Percentiles rank a stretch among this genome's conserved stretches.
Conservation (phyloP, 2,888 invertebrate species). For the Poecilus cupreus region DNA sequence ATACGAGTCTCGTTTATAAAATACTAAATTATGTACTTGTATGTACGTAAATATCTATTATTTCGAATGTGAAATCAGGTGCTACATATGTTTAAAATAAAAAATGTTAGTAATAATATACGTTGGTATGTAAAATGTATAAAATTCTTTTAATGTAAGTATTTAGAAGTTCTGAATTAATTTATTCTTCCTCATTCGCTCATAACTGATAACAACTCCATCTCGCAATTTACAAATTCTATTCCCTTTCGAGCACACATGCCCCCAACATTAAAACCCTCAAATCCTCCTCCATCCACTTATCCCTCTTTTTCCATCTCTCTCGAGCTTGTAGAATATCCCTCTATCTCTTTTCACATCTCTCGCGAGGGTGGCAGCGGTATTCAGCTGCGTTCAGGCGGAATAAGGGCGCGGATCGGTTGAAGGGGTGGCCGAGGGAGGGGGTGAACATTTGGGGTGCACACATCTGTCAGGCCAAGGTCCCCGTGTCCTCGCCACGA, state of each 20-base stretch:
- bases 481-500: not conserved
- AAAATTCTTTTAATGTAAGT: too few species aligned
- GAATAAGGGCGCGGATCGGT: conserved; percentile 1
- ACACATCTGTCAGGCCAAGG: conserved; percentile 53
- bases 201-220: not conserved
- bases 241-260: not conserved
- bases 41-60: too few species aligned
- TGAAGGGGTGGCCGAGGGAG: not conserved
- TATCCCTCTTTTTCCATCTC: not conserved
- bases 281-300: not conserved
- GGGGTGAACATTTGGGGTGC: conserved; percentile 24
- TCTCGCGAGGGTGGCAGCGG: not conserved
- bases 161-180: not conserved
- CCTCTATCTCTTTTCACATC: not conserved
- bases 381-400: not conserved
- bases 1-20: too few species aligned
- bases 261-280: not conserved
- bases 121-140: too few species aligned
- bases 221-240: not conserved
- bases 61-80: too few species aligned
- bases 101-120: too few species aligned
- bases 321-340: not conserved
- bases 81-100: too few species aligned
- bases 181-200: not conserved
- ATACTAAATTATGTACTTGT: too few species aligned